Conservation (phyloP, 2,797 vertebrate species). For the Galaxias olidus region DNA sequence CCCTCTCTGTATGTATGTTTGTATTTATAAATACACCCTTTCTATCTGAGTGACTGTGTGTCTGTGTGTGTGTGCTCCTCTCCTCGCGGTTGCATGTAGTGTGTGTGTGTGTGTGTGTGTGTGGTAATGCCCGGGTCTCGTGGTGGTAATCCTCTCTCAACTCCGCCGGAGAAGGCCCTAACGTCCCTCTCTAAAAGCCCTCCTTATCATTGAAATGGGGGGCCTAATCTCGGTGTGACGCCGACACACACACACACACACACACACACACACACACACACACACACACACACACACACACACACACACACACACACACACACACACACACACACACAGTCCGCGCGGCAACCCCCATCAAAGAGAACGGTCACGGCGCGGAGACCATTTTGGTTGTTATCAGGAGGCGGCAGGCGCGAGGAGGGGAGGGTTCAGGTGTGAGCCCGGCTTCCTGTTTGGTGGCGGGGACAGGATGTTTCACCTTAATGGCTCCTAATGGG, state of each 20-base stretch:
- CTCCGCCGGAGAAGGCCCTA: slow-evolving; percentile 12
- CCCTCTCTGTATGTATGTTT: slow-evolving; percentile 6
- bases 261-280: slow-evolving; percentile 12
- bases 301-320: slow-evolving; percentile 1
- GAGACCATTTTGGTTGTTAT: no score
- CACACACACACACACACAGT: slow-evolving; percentile 9
- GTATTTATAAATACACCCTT: no score
- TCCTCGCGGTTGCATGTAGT: slow-evolving; percentile 51
- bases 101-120: slow-evolving; percentile 37
- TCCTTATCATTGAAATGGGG: slow-evolving; percentile 38
- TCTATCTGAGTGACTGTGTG: no score
- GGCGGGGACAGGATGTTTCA: no score
- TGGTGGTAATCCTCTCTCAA: slow-evolving; percentile 62
- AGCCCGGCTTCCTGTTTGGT: no score
- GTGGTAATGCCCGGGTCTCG: slow-evolving; percentile 50
- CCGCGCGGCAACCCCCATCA: no score
- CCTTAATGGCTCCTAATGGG: no score
- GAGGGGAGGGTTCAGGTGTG: no score
- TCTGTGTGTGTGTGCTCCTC: not conserved
- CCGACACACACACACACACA: not conserved
- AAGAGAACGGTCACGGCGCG: no score
- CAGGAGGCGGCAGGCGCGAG: no score
- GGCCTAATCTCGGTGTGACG: slow-evolving; percentile 34
- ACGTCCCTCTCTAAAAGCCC: slow-evolving; percentile 41
- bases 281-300: not conserved